A percentile compares a stretch with the other conserved stretches of the same genome.
Evolutionary conservation across 2,113 vertebrate species (phyloP).

Genomic region (Laterallus jamaicensis): DNA sequence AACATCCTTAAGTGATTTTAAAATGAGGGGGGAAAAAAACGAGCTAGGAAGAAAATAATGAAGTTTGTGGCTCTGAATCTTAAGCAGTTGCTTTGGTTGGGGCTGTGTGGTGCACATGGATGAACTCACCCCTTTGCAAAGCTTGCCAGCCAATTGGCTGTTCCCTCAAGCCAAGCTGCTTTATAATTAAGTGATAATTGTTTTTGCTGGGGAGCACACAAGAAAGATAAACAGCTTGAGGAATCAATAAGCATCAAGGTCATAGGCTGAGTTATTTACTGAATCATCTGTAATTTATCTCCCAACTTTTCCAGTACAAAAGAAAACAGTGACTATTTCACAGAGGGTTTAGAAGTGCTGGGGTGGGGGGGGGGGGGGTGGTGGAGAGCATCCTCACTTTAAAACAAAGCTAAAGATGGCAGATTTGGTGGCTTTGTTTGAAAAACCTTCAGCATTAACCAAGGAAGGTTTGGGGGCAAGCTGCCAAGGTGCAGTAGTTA

Average conservation of each 20-base stretch:
- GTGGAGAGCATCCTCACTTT: background rate
- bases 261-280: slow-evolving; percentile 80
- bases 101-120: slow-evolving; percentile 55
- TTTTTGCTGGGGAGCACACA: slow-evolving; percentile 72
- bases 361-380: background rate
- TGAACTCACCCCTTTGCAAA: slow-evolving; percentile 68
- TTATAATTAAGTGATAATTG: slow-evolving; percentile 86
- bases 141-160: slow-evolving; percentile 67
- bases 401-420: background rate
- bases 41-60: slow-evolving; percentile 69
- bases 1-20: slow-evolving; percentile 67
- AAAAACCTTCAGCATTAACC: background rate
- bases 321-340: slow-evolving; percentile 48
- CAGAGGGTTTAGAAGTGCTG: background rate
- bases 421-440: background rate
- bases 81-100: slow-evolving; percentile 66
- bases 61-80: slow-evolving; percentile 73
- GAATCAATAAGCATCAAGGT: slow-evolving; percentile 84
- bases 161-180: slow-evolving; percentile 76
- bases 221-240: slow-evolving; percentile 81
- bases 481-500: background rate
- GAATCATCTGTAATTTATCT: slow-evolving; percentile 76
- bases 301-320: slow-evolving; percentile 58
- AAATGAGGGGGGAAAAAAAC: slow-evolving; percentile 53
- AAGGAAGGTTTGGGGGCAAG: background rate